Base-by-base conservation (phyloP, 2,888 invertebrate genomes). In the Pachycephus smyrnensis region DNA sequence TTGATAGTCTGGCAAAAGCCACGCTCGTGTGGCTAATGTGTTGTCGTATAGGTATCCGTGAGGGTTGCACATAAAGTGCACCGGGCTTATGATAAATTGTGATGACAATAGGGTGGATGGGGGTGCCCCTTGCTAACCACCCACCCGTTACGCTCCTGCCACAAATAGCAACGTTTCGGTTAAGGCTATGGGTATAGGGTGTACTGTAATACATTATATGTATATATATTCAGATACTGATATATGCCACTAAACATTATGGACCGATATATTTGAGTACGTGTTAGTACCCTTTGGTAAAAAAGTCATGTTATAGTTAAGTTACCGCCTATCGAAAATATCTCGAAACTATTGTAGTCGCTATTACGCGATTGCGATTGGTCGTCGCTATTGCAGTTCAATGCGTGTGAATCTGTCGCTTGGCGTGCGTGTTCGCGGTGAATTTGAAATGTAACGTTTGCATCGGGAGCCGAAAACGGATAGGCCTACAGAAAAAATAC, bases 11-110 rank as follows among this genome's bases (percentile, higher is more conserved):
- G 23, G 55, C 55, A 55, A 55, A 55, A 55, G 55, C 55, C 9
- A 55, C 55, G 55, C 55, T 23, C 23, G 55, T 55, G 9, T 23
- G 55, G 55, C 23, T 55, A 55, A 55, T 55, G 55, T 23, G 55
- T 23, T 77, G 75, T 74, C 79, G 81, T 79, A 77, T 82, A 83
- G 83, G 78, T 79, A 78, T 69, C 37, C 32, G 69, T 78, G 35
- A 80, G 73, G 77, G 77, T 76, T 77, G 79, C 68, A 74, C 79
- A 81, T 81, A 83, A 83, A 85, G 82, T 81, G 76, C 73, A 69
- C n/a, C 76, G 77, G 79, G 82, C 81, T 83, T 82, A 83, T 85
- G 87, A 86, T 85, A 83, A 84, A 87, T 85, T 78, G 82, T 82
- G 78, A 77, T 80, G 84, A 84, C 83, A 86, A 84, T 84, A 79